phyloP scores from a whole-genome alignment of 2,888 invertebrate species.

The Ceratothoa steindachneri region DNA sequence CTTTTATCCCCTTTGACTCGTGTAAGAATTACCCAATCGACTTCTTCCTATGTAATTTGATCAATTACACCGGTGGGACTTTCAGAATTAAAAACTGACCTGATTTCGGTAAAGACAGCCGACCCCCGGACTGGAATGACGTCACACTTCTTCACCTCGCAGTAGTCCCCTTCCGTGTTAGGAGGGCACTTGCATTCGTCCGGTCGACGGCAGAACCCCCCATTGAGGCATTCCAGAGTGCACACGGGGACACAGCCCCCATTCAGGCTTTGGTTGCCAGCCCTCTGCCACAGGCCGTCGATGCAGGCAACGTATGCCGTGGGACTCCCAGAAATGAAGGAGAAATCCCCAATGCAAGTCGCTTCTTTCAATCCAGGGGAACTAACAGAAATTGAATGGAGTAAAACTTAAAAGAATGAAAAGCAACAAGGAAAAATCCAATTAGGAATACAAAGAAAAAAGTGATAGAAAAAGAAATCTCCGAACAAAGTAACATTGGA shows the following conservation, averaged over 20 bases:
- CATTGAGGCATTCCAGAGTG: conserved; percentile 1
- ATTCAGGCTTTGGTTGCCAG: background rate
- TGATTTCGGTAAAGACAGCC: too few relatives aligned
- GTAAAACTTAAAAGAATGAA: too few relatives aligned
- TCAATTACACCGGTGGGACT: too few relatives aligned
- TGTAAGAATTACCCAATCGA: too few relatives aligned
- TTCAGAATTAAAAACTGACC: too few relatives aligned
- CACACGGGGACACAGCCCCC: conserved; percentile 7
- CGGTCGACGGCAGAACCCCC: conserved; percentile 7
- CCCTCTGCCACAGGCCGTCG: background rate
- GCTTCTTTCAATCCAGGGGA: background rate
- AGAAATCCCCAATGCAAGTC: background rate
- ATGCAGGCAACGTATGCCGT: background rate
- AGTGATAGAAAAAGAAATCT: too few relatives aligned
- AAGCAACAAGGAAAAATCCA: too few relatives aligned
- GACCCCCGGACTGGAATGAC: background rate
- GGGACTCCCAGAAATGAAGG: background rate
- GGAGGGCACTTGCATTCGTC: conserved; percentile 3
- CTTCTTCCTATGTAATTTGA: too few relatives aligned
- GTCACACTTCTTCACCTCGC: background rate
- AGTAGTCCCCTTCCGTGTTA: background rate
- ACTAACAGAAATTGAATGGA: too few relatives aligned
- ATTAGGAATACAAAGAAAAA: too few relatives aligned
- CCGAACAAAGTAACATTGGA: too few relatives aligned
- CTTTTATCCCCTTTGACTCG: too few relatives aligned